These are phyloP conservation scores for Lycaon pictus DNA, from an alignment of 2,113 vertebrate species.

Conservation along the genomic window DNA sequence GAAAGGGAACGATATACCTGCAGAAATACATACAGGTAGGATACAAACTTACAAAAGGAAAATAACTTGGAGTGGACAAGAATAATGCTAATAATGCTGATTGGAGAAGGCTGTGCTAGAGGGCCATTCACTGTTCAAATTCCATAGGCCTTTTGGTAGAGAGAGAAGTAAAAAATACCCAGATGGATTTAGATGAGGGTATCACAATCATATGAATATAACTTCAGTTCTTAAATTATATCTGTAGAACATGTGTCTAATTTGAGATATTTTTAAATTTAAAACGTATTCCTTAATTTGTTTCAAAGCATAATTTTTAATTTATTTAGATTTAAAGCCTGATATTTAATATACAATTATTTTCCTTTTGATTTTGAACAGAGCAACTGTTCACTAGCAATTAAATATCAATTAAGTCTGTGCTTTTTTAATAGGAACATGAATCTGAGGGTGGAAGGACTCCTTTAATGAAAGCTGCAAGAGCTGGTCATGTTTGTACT, in stretches of 20 bases:
- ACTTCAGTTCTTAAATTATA: conserved; percentile 29
- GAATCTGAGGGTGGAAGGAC: conserved; percentile 99
- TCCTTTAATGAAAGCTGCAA: conserved; percentile 99
- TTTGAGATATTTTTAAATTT: conserved; percentile 12
- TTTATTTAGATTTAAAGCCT: conserved; percentile 24
- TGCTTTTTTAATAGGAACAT: conserved; percentile 91
- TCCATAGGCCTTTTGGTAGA: not conserved
- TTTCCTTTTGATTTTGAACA: conserved; percentile 49
- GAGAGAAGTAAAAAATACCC: not conserved
- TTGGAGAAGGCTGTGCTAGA: not conserved
- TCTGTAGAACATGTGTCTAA: not conserved
- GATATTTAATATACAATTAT: not conserved
- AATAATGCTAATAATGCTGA: not conserved
- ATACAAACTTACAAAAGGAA: not conserved
- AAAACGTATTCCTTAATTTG: not conserved
- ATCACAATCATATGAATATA: not conserved
- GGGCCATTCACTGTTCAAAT: not conserved
- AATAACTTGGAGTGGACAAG: not conserved
- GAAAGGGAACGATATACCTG: not conserved
- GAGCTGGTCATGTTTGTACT: conserved; percentile 99
- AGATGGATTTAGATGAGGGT: not conserved
- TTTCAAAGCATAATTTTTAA: conserved; percentile 31
- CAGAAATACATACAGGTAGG: not conserved
- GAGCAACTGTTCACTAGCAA: not conserved
- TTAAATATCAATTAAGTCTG: conserved; percentile 25